Percentiles rank a stretch among this genome's conserved stretches.
Evolutionary conservation across 2,797 vertebrate species (phyloP).

Genomic region (Sebastes matsubarae): DNA sequence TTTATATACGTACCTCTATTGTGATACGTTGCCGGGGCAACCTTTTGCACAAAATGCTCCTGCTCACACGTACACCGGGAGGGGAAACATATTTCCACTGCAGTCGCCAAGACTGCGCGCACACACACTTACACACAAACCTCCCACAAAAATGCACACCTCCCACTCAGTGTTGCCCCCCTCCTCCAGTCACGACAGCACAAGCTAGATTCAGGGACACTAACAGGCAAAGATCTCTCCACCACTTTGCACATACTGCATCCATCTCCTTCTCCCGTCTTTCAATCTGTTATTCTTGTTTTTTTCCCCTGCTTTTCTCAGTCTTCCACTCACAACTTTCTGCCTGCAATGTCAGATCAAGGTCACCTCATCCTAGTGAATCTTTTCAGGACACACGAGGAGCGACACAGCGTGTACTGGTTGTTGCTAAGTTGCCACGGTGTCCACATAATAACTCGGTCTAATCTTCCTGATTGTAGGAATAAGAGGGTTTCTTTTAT

Average conservation of each 20-base stretch:
- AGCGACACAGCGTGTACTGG: conserved; percentile 25
- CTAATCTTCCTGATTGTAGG: conserved; percentile 17
- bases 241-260: conserved; percentile 14
- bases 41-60: conserved; percentile 63
- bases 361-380: conserved; percentile 56
- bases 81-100: conserved; percentile 73
- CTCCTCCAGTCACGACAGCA: conserved; percentile 63
- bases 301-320: not conserved
- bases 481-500: conserved; percentile 16
- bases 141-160: conserved; percentile 49
- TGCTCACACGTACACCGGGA: conserved; percentile 66
- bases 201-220: conserved; percentile 50
- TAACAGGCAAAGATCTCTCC: conserved; percentile 32
- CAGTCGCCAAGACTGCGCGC: conserved; percentile 56
- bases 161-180: conserved; percentile 48
- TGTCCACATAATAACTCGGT: conserved; percentile 18
- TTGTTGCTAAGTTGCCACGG: conserved; percentile 33
- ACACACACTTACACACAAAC: conserved; percentile 10
- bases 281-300: conserved; percentile 15
- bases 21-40: conserved; percentile 74
- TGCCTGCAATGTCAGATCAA: conserved; percentile 65
- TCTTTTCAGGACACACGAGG: conserved; percentile 7
- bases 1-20: conserved; percentile 75
- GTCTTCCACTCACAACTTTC: conserved; percentile 34
- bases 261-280: conserved; percentile 7